Conservation (phyloP, 1,140 invertebrate genomes). For the Meloidogyne floridensis region DNA sequence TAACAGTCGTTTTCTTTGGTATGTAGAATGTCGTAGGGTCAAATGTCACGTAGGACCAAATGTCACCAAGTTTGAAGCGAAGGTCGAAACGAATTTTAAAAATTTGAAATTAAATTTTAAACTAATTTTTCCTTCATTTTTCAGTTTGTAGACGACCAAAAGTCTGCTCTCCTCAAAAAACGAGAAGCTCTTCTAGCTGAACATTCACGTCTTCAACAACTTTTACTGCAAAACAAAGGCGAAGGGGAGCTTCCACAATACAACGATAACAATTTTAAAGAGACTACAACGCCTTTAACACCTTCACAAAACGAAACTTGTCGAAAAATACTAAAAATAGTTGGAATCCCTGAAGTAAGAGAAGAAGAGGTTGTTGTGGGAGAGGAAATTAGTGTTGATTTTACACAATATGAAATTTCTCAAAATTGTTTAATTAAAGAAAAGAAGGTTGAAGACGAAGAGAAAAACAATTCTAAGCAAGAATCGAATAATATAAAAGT, state of each 20-base stretch:
- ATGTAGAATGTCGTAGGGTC: no score
- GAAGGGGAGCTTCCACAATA: not conserved
- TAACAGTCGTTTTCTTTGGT: no score
- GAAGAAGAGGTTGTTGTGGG: not conserved
- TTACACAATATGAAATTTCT: not conserved
- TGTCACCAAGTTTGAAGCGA: not conserved
- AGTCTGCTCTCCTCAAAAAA: slow-evolving; percentile 3
- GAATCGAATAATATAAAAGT: not conserved
- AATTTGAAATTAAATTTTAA: not conserved
- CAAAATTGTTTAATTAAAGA: not conserved
- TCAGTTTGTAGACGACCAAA: slow-evolving; percentile 27
- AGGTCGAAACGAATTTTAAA: not conserved
- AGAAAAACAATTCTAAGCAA: not conserved
- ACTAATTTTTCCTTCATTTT: slow-evolving; percentile 14
- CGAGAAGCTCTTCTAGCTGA: slow-evolving; percentile 20
- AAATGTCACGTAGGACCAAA: no score
- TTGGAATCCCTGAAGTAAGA: not conserved
- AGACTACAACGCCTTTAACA: no score
- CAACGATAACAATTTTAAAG: not conserved
- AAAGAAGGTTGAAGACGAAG: not conserved
- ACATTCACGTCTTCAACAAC: slow-evolving; percentile 11
- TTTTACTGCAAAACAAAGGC: not conserved
- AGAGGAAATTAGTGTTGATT: not conserved
- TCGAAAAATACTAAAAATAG: not conserved
- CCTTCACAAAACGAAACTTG: no score